Evolutionary conservation across 2,797 vertebrate genomes (phyloP).

Genomic region (Toxotes lorentzi): DNA sequence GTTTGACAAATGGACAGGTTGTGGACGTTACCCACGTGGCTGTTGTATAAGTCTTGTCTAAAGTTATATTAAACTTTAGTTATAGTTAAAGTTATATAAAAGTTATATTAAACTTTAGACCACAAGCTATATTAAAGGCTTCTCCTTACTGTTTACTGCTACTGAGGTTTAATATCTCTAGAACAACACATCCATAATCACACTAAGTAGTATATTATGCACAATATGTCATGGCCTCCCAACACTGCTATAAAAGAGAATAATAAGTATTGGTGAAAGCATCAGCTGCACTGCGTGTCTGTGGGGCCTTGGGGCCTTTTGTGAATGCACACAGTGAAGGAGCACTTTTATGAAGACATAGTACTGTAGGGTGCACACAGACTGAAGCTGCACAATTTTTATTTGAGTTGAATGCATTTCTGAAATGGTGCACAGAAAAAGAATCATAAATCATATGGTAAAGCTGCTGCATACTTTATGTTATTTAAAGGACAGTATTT

Average conservation of each 20-base stretch:
- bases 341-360: not conserved
- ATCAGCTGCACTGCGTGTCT: not conserved
- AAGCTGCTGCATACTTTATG: not conserved
- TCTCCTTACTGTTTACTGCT: constrained; percentile 1
- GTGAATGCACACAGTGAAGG: not conserved
- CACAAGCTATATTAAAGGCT: constrained; percentile 13
- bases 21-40: constrained; percentile 19
- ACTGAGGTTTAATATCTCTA: not conserved
- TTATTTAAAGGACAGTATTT: not conserved
- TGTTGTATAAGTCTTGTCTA: constrained; percentile 23
- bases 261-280: not conserved
- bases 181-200: constrained; percentile 9
- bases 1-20: constrained; percentile 55
- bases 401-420: not conserved
- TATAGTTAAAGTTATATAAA: too few species aligned
- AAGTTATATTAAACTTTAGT: not conserved
- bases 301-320: not conserved
- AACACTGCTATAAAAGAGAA: constrained; percentile 5
- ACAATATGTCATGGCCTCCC: not conserved
- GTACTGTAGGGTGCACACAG: not conserved
- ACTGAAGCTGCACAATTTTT: not conserved
- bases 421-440: not conserved
- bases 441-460: not conserved
- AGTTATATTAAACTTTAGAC: not conserved
- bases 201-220: not conserved